These are phyloP conservation scores for Alexandromys fortis DNA, from an alignment of 2,113 vertebrate genomes.

Conservation along the genomic window DNA sequence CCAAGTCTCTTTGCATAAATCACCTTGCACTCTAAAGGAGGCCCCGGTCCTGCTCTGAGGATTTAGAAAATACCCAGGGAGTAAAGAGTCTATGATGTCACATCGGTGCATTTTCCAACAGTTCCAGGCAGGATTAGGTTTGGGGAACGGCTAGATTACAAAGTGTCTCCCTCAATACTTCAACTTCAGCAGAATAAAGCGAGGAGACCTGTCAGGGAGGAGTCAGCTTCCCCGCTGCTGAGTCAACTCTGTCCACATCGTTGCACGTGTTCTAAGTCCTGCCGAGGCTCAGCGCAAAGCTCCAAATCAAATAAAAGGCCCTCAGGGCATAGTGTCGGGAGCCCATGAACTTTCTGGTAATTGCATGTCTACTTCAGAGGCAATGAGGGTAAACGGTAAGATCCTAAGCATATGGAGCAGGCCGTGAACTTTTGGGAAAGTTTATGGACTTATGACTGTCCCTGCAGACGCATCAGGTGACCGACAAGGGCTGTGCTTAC, in stretches of 20 bases:
- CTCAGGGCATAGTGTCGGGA: background rate
- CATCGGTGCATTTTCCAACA: constrained; percentile 49
- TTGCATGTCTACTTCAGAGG: constrained; percentile 43
- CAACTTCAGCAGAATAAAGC: background rate
- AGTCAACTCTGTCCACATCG: background rate
- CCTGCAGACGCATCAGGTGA: background rate
- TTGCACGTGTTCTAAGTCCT: background rate
- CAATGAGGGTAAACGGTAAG: constrained; percentile 21
- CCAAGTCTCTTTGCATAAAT: constrained; percentile 62
- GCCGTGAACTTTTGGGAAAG: background rate
- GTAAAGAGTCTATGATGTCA: constrained; percentile 43
- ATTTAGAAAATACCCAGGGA: constrained; percentile 66
- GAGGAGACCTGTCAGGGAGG: background rate
- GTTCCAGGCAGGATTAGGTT: constrained; percentile 60
- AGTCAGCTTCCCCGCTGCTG: background rate
- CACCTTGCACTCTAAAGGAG: constrained; percentile 64
- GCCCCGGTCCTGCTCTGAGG: constrained; percentile 57
- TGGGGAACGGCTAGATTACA: constrained; percentile 61
- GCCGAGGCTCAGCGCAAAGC: background rate
- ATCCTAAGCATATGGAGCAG: background rate
- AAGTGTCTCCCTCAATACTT: constrained; percentile 59
- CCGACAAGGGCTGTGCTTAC: background rate
- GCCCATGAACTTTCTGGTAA: constrained; percentile 42
- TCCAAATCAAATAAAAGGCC: background rate
- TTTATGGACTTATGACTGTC: background rate